Evolutionary conservation across 2,113 vertebrate species (phyloP), one percentile per base, ranked within the genome.

Genomic region (Brachirus orientalis): DNA sequence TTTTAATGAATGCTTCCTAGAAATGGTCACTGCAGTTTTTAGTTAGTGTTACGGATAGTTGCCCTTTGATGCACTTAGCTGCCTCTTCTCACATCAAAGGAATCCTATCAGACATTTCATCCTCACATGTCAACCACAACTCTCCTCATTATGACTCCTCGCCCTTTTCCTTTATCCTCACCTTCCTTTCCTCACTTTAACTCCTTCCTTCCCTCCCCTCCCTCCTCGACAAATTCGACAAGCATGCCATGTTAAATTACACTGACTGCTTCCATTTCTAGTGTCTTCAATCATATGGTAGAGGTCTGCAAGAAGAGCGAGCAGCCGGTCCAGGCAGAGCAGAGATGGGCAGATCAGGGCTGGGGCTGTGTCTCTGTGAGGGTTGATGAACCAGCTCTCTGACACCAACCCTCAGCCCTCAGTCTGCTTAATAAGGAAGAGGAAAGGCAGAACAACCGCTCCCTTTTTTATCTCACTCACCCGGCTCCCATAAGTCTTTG

Each of bases 391-490:
- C 68, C 77, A 54, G 75, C 56, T 72, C 73, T 75, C 56, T 86
- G 87, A 89, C 88, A 88, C 66, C 68, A 68, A 62, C 72, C 6
- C 53, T 61, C 62, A 51, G 69, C 76, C 28, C 62, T 51, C 55
- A 55, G 75, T 77, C 77, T 64, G 70, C 41, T 66, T 89, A 89
- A 90, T 89, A 88, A 91, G 87, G 63, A 75, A 56, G 73, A 81
- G 80, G 35, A 54, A 46, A 76, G 60, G 58, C 71, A 48, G 71
- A 76, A 33, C 35, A 73, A 50, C 22, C 17, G 28, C 63, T 60
- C 72, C 66, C 19, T 12, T 73, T 78, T 76, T 79, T 51, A 72
- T 82, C 71, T 79, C 59, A 8, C 51, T 67, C 61, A 10, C 76
- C 62, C 64, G 19, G 33, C 65, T 75, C 53, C 50, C 53, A 20